Base-by-base conservation (phyloP, 2,113 vertebrate genomes). In the Caretta caretta region DNA sequence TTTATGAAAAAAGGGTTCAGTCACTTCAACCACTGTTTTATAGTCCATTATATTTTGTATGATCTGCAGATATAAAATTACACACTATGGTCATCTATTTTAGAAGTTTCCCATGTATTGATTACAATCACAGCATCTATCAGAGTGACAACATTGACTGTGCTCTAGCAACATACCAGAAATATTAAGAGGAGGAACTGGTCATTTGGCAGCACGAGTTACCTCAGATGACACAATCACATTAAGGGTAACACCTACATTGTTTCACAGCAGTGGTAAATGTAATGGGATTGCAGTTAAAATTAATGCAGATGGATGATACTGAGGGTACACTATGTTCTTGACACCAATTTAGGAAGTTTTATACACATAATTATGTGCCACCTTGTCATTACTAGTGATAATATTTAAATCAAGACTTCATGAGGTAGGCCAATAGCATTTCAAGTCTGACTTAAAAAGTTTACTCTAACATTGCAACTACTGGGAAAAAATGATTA, bases 241-340 rank as follows among this genome's bases (percentile, higher is more conserved):
- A 80, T 91, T 62, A 0, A 0, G 79, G 54, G 75, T 46, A 83
- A 80, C 75, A 94, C 81, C 54, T n/a, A 93, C 53, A 83, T 96
- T 62, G 38, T 38, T 13, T 51, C 50, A 65, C 0, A 13, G 79
- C 89, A 19, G 78, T 94, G 85, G 90, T 35, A 89, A 19, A 51
- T n/a, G 29, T 12, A 91, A 87, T 86, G 57, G n/a, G 87, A 96
- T 90, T 16, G 90, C 79, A 92, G 78, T 80, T 89, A 91, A 88
- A 95, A 82, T 65, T 51, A 88, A 88, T 82, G 56, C 62, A 94
- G 69, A 87, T 80, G 87, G 83, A 90, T 78, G 17, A 84, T 88
- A 87, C 38, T 35, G 51, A 65, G 69, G 29, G 12, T 24, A 27
- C 16, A 83, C 29, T n/a, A 59, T 76, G 38, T 46, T 25, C 14